phyloP scores from a whole-genome alignment of 2,113 vertebrate species.

The Bambusicola thoracicus region DNA sequence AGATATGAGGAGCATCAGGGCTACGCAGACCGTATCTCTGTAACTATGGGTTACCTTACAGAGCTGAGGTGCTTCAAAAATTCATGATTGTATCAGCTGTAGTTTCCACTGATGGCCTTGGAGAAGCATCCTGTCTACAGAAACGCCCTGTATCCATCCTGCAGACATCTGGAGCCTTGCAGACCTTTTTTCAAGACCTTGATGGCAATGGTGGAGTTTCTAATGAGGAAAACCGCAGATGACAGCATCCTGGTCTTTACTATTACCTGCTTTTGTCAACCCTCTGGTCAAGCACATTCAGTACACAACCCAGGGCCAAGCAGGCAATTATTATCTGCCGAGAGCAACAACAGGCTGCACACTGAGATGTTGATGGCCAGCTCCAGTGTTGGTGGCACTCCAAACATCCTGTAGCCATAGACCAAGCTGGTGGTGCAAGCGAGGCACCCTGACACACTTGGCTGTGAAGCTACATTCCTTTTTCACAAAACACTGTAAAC shows the following conservation, averaged over 20 bases:
- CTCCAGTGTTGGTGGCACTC: not conserved
- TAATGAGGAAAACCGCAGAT: not conserved
- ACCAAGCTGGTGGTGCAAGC: accelerated
- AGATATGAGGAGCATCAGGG: not conserved
- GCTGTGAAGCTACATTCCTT: accelerated
- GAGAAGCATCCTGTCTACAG: not conserved
- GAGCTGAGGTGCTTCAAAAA: slow-evolving; percentile 50
- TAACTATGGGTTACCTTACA: slow-evolving; percentile 31
- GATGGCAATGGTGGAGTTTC: not conserved
- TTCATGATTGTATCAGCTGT: slow-evolving; percentile 38
- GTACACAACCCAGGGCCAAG: not conserved
- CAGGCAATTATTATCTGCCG: not conserved
- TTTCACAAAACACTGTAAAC: not conserved
- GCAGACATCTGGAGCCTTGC: not conserved
- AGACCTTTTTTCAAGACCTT: not conserved
- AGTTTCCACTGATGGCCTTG: slow-evolving; percentile 12
- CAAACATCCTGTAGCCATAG: not conserved
- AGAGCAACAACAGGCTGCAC: not conserved
- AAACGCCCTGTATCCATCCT: not conserved
- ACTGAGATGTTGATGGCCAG: not conserved
- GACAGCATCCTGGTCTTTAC: not conserved
- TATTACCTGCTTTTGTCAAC: not conserved
- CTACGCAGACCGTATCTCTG: not conserved
- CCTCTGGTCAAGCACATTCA: not conserved
- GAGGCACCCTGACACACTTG: accelerated